Conservation (phyloP, 2,113 vertebrate genomes). For the Caretta caretta region DNA sequence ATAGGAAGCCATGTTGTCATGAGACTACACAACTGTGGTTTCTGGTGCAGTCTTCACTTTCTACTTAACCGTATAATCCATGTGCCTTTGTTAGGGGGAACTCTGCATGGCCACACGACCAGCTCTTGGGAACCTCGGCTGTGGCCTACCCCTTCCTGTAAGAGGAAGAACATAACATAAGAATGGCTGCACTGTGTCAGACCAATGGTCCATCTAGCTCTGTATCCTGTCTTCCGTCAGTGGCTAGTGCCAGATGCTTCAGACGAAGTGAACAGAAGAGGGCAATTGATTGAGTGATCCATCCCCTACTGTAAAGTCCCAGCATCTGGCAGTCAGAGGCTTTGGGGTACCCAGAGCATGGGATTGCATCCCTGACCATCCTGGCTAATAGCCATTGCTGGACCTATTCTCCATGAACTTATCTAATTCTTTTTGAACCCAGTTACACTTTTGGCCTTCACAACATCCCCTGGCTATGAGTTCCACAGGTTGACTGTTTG, state of each 20-base stretch:
- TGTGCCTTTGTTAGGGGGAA: too few species aligned
- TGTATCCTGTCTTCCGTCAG: not conserved
- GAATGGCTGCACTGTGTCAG: too few species aligned
- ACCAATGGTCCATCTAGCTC: not conserved
- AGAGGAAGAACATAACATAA: not conserved
- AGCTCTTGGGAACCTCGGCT: not conserved
- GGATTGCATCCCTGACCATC: not conserved
- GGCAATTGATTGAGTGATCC: not conserved
- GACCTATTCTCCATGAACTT: not conserved
- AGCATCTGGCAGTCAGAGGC: not conserved
- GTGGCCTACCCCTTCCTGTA: not conserved
- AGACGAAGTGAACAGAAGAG: not conserved
- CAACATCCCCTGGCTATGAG: not conserved
- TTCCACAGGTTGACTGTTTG: not conserved
- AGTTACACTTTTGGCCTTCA: not conserved
- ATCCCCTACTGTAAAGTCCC: not conserved
- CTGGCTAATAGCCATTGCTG: not conserved
- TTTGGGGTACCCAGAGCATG: not conserved
- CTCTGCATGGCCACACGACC: too few species aligned
- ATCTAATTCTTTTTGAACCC: not conserved
- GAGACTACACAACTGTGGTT: not conserved
- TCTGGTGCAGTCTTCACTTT: not conserved
- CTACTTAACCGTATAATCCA: not conserved
- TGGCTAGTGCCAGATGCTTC: not conserved
- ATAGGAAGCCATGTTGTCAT: not conserved